phyloP scores from a whole-genome alignment of 2,888 invertebrate species.

The Leuctra nigra region DNA sequence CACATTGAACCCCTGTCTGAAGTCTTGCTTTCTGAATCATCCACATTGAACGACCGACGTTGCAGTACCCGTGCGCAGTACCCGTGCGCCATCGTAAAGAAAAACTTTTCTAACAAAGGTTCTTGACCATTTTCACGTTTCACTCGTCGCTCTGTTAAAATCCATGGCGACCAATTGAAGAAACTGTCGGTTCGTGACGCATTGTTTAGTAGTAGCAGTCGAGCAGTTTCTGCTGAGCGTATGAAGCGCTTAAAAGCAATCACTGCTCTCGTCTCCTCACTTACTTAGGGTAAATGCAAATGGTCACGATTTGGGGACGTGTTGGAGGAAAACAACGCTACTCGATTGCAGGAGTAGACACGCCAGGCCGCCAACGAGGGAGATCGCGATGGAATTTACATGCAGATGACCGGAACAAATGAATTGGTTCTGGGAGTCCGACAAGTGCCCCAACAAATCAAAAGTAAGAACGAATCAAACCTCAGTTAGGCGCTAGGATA shows the following conservation, averaged over 20 bases:
- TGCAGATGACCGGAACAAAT: slow-evolving; percentile 22
- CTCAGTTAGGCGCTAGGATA: neutral
- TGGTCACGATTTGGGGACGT: neutral
- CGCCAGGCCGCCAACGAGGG: neutral
- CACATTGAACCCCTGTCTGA: too few relatives aligned
- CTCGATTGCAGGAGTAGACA: neutral
- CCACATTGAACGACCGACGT: too few relatives aligned
- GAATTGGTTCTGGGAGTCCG: slow-evolving; percentile 15
- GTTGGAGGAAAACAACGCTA: neutral
- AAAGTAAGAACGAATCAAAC: slow-evolving; percentile 9
- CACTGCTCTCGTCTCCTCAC: too few relatives aligned
- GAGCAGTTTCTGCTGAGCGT: too few relatives aligned
- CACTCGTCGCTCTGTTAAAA: too few relatives aligned
- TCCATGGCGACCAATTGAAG: neutral
- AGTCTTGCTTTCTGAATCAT: too few relatives aligned
- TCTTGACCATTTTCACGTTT: too few relatives aligned
- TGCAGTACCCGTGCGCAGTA: too few relatives aligned
- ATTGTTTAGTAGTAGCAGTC: neutral
- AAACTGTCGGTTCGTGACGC: neutral
- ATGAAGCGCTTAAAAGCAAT: neutral
- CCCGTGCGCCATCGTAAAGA: too few relatives aligned
- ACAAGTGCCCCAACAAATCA: slow-evolving; percentile 17
- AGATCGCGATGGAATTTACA: slow-evolving; percentile 18
- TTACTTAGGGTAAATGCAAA: slow-evolving; percentile 6
- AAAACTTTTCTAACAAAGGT: too few relatives aligned